Conservation (phyloP, 2,888 invertebrate genomes). For the Campoletis raptor region DNA sequence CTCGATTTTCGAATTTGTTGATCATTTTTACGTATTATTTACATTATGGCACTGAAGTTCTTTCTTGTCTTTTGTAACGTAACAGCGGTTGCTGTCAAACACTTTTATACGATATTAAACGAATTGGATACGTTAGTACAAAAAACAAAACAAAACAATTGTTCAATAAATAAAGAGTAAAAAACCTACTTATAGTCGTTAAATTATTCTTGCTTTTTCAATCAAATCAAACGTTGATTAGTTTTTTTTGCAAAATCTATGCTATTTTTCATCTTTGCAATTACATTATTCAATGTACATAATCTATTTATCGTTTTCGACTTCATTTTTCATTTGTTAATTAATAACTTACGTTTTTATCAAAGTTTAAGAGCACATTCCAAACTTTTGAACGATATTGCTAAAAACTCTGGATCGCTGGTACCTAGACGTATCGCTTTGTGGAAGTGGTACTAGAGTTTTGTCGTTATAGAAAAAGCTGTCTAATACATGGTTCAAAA, state of each 20-base stretch:
- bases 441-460: too few relatives aligned
- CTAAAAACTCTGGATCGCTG: neutral
- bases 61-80: neutral
- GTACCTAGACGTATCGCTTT: neutral
- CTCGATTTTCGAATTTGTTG: neutral
- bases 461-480: too few relatives aligned
- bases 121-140: neutral
- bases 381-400: conserved; percentile 6
- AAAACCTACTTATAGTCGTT: neutral
- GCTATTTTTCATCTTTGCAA: neutral
- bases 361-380: neutral
- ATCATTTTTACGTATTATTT: neutral
- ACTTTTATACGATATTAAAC: neutral
- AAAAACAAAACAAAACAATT: neutral
- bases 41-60: neutral
- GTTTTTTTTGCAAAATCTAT: neutral
- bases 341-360: neutral
- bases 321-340: neutral
- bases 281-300: neutral
- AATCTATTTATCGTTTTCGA: neutral
- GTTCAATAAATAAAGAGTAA: neutral
- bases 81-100: neutral
- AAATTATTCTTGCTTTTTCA: neutral
- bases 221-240: neutral
- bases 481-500: neutral